A percentile compares a stretch with the other conserved stretches of the same genome.
Evolutionary conservation across 2,113 vertebrate species (phyloP).

Genomic region (Procavia capensis): DNA sequence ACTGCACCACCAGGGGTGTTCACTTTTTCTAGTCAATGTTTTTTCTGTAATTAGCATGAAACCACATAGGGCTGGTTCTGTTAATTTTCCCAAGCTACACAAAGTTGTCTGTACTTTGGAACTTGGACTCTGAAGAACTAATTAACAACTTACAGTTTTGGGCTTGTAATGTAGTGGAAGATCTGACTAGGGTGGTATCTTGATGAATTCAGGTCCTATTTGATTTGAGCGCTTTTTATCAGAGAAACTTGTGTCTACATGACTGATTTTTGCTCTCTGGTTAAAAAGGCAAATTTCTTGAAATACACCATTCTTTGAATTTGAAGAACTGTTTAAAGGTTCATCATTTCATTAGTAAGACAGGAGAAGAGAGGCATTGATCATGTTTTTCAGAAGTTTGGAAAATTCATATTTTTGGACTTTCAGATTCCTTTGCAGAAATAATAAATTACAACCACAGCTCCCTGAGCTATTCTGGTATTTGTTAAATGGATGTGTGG

Average conservation of each 20-base stretch:
- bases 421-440: conserved; percentile 47
- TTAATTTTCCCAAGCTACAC: background rate
- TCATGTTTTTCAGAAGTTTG: conserved; percentile 17
- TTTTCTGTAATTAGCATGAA: conserved; percentile 32
- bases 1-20: background rate
- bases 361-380: conserved; percentile 28
- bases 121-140: background rate
- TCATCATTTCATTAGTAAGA: conserved; percentile 57
- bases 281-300: background rate
- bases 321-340: conserved; percentile 36
- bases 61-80: background rate
- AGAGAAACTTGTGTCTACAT: conserved; percentile 27
- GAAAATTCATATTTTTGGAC: conserved; percentile 46
- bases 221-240: conserved; percentile 18
- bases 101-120: conserved; percentile 24
- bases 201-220: conserved; percentile 37
- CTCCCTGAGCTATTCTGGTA: background rate
- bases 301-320: conserved; percentile 31
- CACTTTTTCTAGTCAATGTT: conserved; percentile 13
- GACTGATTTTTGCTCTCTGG: conserved; percentile 5
- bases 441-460: background rate
- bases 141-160: conserved; percentile 14
- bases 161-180: background rate
- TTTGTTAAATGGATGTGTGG: background rate
- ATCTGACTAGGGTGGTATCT: background rate